phyloP scores from a whole-genome alignment of 1,140 invertebrate species.

The Apis dorsata region DNA sequence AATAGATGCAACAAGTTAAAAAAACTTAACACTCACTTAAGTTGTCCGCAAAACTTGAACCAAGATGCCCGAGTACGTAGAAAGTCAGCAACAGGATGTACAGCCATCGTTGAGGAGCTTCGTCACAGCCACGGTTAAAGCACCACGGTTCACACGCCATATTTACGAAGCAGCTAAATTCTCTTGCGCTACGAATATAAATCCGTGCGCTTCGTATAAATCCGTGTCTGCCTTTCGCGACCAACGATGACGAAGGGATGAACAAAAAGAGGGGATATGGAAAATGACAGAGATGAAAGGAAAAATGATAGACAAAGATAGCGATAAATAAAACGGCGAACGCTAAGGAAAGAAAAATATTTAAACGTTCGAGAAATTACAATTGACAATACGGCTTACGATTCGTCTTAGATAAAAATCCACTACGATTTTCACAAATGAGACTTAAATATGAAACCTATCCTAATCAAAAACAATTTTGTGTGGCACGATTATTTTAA shows the following conservation, averaged over 20 bases:
- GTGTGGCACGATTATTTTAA: background rate
- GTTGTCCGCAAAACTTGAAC: conserved; percentile 42
- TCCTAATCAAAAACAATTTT: background rate
- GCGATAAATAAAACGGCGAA: background rate
- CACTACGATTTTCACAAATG: conserved; percentile 3
- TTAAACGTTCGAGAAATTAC: background rate
- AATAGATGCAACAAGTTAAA: conserved; percentile 43
- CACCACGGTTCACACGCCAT: conserved; percentile 73
- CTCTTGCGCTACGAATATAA: conserved; percentile 34
- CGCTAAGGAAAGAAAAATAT: background rate
- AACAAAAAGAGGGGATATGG: conserved; percentile 4
- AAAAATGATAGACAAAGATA: conserved; percentile 20
- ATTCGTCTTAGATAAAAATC: background rate
- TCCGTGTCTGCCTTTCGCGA: conserved; percentile 32
- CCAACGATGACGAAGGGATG: conserved; percentile 26
- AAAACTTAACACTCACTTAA: conserved; percentile 57
- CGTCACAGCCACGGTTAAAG: conserved; percentile 59
- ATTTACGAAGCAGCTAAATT: conserved; percentile 55
- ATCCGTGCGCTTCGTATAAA: conserved; percentile 23
- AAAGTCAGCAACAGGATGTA: conserved; percentile 58
- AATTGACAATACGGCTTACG: no score
- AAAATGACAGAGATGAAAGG: conserved; percentile 10
- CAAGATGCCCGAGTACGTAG: conserved; percentile 39
- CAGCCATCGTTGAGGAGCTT: conserved; percentile 57
- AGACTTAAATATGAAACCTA: no score